Percentiles rank a stretch among this genome's conserved stretches.
Evolutionary conservation across 2,797 vertebrate species (phyloP).

Genomic region (Mormyrus proboscirostris): DNA sequence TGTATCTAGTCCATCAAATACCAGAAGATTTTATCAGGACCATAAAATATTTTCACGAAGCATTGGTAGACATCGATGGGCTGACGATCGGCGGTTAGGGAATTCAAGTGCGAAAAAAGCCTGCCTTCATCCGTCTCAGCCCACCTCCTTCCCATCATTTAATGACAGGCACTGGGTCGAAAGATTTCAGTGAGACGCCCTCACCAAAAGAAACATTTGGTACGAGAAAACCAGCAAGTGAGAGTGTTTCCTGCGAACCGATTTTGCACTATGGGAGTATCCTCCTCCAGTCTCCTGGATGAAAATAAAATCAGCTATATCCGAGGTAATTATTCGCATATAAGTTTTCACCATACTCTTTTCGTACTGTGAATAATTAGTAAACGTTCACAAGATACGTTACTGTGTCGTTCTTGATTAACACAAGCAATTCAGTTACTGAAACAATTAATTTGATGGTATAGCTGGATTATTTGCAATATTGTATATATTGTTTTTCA

Average conservation of each 20-base stretch:
- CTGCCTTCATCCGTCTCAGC: background rate
- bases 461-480: background rate
- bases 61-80: background rate
- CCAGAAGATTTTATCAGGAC: background rate
- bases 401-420: background rate
- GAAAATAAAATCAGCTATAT: slow-evolving; percentile 68
- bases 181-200: background rate
- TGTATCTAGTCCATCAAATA: background rate
- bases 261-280: slow-evolving; percentile 64
- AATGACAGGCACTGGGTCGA: background rate
- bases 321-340: slow-evolving; percentile 57
- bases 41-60: background rate
- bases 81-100: background rate
- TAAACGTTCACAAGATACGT: background rate
- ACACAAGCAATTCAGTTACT: background rate
- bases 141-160: slow-evolving; percentile 9
- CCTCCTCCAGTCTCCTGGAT: slow-evolving; percentile 73
- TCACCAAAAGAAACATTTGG: background rate
- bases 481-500: background rate
- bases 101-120: background rate
- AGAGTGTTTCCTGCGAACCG: background rate
- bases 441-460: background rate
- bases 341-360: background rate
- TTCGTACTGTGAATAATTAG: background rate
- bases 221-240: background rate